Percentiles rank a stretch among this genome's conserved stretches.
phyloP scores from a whole-genome alignment of 2,797 vertebrate genomes.

The Mus minutoides region DNA sequence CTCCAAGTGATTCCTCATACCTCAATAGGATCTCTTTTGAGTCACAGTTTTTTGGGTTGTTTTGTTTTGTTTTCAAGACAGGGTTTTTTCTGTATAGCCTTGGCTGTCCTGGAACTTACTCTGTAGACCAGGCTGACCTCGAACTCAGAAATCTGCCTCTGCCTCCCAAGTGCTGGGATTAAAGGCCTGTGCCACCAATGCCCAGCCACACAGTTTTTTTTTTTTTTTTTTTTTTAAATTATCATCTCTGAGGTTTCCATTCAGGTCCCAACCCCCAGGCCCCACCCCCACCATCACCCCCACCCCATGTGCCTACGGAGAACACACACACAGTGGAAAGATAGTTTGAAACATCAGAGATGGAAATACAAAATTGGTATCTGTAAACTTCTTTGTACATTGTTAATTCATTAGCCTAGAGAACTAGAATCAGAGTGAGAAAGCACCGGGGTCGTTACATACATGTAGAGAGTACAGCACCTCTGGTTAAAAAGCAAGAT shows the following conservation, averaged over 20 bases:
- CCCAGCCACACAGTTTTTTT: too few species aligned
- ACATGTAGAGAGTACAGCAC: slow-evolving; percentile 85
- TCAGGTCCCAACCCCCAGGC: not conserved
- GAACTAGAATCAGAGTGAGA: slow-evolving; percentile 78
- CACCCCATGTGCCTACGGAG: slow-evolving; percentile 61
- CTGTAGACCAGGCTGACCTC: too few species aligned
- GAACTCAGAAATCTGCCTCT: too few species aligned
- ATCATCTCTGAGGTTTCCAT: not conserved
- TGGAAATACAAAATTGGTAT: slow-evolving; percentile 67
- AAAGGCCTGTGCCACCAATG: too few species aligned
- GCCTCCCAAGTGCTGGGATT: too few species aligned
- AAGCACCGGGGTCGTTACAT: slow-evolving; percentile 81
- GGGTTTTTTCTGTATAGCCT: too few species aligned
- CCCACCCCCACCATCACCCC: not conserved
- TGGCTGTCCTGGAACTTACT: too few species aligned
- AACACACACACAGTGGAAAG: slow-evolving; percentile 63
- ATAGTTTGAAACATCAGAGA: slow-evolving; percentile 54
- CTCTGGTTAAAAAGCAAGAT: slow-evolving; percentile 88
- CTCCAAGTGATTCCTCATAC: not conserved
- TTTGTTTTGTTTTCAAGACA: too few species aligned
- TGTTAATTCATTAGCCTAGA: slow-evolving; percentile 78
- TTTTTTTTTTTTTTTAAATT: not conserved
- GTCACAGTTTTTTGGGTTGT: not conserved
- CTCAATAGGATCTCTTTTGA: not conserved
- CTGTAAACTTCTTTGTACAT: slow-evolving; percentile 73